Conservation (phyloP, 2,888 invertebrate genomes). For the Melipona beecheii region DNA sequence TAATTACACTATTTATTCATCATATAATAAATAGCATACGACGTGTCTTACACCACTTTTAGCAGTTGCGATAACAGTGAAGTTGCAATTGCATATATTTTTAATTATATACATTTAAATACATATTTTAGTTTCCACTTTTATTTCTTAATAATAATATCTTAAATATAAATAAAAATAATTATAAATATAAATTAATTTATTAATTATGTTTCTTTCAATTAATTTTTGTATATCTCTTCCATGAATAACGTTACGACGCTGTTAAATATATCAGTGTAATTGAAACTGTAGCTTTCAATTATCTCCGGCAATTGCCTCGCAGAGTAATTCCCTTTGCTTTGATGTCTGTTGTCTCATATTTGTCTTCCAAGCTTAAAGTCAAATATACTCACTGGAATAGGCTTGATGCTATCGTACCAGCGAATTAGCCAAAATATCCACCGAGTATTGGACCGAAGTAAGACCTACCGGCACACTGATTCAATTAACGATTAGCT, state of each 20-base stretch:
- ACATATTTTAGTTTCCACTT: no score
- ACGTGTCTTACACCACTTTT: no score
- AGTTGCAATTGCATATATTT: no score
- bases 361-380: constrained; percentile 37
- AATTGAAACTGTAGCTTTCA: constrained; percentile 24
- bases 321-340: not conserved
- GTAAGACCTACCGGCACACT: constrained; percentile 11
- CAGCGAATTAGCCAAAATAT: constrained; percentile 39
- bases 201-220: not conserved
- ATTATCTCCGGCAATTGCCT: constrained; percentile 22
- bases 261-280: not conserved
- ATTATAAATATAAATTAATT: not conserved
- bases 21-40: no score
- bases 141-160: no score
- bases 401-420: constrained; percentile 36
- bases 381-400: constrained; percentile 41
- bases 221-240: not conserved
- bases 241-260: not conserved
- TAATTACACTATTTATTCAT: no score
- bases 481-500: constrained; percentile 41
- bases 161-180: no score
- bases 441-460: constrained; percentile 5
- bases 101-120: no score
- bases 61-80: no score
- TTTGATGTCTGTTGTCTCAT: constrained; percentile 38